A percentile compares a stretch with the other conserved stretches of the same genome.
phyloP scores from a whole-genome alignment of 2,113 vertebrate species.

The Platanista minor region DNA sequence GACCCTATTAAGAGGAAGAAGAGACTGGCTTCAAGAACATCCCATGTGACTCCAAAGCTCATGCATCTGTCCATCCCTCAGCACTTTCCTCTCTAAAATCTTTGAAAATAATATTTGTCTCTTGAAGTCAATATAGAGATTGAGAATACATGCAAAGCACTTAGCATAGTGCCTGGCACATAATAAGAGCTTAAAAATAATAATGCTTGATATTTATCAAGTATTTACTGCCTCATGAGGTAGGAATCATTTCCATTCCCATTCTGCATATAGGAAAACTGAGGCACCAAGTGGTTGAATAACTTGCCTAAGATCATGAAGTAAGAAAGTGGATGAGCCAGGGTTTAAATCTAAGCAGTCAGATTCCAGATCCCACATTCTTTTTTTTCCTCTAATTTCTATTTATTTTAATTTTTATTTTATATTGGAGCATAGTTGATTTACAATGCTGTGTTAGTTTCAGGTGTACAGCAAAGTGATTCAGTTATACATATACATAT shows the following conservation, averaged over 20 bases:
- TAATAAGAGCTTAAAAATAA: neutral
- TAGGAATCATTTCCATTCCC: neutral
- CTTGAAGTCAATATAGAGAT: neutral
- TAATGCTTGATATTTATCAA: neutral
- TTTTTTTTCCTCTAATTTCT: neutral
- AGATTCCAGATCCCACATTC: neutral
- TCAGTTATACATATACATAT: neutral
- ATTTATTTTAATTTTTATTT: neutral
- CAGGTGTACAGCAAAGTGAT: neutral
- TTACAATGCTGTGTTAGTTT: neutral
- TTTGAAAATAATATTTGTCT: neutral
- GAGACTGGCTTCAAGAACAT: neutral
- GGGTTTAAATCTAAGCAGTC: neutral
- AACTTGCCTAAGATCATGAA: neutral
- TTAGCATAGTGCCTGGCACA: neutral
- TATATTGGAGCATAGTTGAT: neutral
- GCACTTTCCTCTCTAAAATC: neutral
- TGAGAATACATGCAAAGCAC: neutral
- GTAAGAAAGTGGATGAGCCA: neutral
- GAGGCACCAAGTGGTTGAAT: neutral
- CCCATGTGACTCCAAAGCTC: neutral
- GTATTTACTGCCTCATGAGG: neutral
- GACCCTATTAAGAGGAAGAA: neutral
- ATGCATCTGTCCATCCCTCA: neutral
- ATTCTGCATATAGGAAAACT: neutral